A percentile compares a stretch with the other conserved stretches of the same genome.
Evolutionary conservation across 2,797 vertebrate species (phyloP).

Genomic region (Podarcis lilfordi): DNA sequence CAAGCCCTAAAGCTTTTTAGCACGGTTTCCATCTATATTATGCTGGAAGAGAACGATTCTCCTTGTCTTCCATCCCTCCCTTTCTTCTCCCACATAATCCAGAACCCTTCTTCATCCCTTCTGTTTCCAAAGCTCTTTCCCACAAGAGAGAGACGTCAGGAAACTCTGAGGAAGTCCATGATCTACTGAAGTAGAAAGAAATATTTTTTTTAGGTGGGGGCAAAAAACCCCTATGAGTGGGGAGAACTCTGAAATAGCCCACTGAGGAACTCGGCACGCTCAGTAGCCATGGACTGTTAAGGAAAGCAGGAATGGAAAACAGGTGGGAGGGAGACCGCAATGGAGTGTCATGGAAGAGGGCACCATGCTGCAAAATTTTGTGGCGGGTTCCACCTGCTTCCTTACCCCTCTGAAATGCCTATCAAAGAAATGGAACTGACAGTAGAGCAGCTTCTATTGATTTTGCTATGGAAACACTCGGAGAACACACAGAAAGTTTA

Average conservation of each 20-base stretch:
- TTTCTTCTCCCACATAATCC: no score
- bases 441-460: conserved; percentile 31
- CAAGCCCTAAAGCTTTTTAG: no score
- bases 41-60: no score
- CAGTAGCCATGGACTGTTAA: background rate
- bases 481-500: conserved; percentile 3
- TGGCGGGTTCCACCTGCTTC: background rate
- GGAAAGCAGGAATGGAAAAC: background rate
- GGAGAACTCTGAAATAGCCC: background rate
- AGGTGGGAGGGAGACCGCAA: background rate
- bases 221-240: background rate
- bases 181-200: no score
- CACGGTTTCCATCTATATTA: no score
- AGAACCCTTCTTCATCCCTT: no score
- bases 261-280: background rate
- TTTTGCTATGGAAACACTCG: conserved; percentile 31
- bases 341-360: background rate
- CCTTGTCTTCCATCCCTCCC: no score
- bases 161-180: no score
- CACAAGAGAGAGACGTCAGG: no score
- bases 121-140: no score
- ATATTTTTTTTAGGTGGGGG: no score
- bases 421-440: conserved; percentile 6
- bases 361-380: background rate
- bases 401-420: background rate